Percentiles rank a stretch among this genome's conserved stretches.
These are phyloP conservation scores for Drosophila neonasuta DNA, from an alignment of 2,888 invertebrate genomes.

Conservation along the genomic window DNA sequence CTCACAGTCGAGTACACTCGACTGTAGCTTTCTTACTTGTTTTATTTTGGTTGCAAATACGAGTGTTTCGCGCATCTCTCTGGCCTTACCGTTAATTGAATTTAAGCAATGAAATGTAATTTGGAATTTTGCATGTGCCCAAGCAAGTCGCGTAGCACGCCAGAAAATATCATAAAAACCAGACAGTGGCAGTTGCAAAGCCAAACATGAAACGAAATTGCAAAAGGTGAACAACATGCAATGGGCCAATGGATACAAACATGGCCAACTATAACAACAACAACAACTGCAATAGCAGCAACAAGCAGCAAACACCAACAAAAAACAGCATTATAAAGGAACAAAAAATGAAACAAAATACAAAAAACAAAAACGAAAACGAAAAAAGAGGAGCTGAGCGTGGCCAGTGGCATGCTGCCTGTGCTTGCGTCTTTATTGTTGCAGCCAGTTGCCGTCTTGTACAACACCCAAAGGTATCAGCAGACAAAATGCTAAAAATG, in stretches of 20 bases:
- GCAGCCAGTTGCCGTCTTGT: conserved; percentile 63
- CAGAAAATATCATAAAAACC: conserved; percentile 55
- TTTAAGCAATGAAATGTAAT: conserved; percentile 73
- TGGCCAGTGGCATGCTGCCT: conserved; percentile 69
- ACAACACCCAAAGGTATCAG: conserved; percentile 78
- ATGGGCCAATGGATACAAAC: conserved; percentile 48
- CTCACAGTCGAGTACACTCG: too few species aligned
- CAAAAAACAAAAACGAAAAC: conserved; percentile 10
- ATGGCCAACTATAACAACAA: conserved; percentile 7
- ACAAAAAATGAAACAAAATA: conserved; percentile 19
- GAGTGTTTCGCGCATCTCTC: conserved; percentile 35
- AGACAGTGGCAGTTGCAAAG: conserved; percentile 13
- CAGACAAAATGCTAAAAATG: conserved; percentile 79
- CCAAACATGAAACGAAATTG: conserved; percentile 56
- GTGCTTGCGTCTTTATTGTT: conserved; percentile 73
- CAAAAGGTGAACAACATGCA: conserved; percentile 71
- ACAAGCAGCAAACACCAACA: conserved; percentile 17
- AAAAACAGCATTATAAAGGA: conserved; percentile 10
- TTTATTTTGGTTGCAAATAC: conserved; percentile 32
- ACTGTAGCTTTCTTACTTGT: too few species aligned
- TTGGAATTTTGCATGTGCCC: conserved; percentile 71
- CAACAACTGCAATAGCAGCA: too few species aligned
- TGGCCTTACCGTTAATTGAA: conserved; percentile 65
- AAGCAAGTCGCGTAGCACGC: conserved; percentile 59
- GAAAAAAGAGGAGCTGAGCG: conserved; percentile 37